Evolutionary conservation across 92 coral and sea anemone species (phyloP), one percentile per base, ranked within the genome.

Genomic region (Zoanthus solanderi): DNA sequence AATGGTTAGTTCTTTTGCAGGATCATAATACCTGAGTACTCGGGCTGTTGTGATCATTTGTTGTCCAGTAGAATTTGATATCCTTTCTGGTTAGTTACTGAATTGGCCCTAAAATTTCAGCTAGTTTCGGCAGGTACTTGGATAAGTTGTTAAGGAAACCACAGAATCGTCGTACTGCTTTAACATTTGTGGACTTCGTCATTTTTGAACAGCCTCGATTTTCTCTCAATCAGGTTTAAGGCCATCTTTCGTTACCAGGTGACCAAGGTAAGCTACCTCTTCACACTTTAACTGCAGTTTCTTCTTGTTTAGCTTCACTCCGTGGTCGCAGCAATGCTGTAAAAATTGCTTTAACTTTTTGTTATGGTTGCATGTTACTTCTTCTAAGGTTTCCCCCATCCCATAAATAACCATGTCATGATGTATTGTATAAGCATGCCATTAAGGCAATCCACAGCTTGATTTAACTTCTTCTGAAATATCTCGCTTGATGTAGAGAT

Each of bases 131-230:
- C 56, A 90, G 58, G 53, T 90, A 90, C 61, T 71, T 90, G 14
- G 93, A 85, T 3, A 92, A 69, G 48, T 92, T 87, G 63, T 87
- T 90, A 31, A 88, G 90, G 46, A 84, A 87, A 0, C 93, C 93
- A 53, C 95, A 90, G 30, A 83, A 83, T 87, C 93, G 45, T 10
- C 89, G 48, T 1, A 86, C 89, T 0, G 90, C 90, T 60, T 92
- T 1, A 9, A 53, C 5, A 13, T 53, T 53, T 4, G 7, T 53
- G 2, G 58, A 2, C 15, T 53, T 87, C 2, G 88, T 72, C 32
- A 82, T 56, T 10, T 8, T 16, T 29, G 58, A 10, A 84, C 34
- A 89, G 88, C 42, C 61, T 90, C 28, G 77, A n/a, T 61, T 61
- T 10, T 61, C 23, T 10, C 69, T 91, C 87, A 91, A 56, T 90